Percentiles rank a stretch among this genome's conserved stretches.
These are phyloP conservation scores for Philypnodon macrostomus DNA, from an alignment of 2,797 vertebrate genomes.

Conservation along the genomic window DNA sequence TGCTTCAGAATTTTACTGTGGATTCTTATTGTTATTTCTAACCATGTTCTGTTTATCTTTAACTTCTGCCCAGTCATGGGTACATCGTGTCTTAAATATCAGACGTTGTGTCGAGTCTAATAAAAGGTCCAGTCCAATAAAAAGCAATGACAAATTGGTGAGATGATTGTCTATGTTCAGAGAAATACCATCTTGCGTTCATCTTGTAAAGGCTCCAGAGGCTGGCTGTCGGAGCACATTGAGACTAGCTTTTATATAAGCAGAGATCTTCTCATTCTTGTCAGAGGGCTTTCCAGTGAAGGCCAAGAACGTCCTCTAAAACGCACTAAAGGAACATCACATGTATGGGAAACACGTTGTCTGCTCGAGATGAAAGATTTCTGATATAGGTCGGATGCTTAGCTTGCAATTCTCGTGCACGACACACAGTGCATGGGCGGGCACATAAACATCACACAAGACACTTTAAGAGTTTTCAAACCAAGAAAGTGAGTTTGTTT, in stretches of 20 bases:
- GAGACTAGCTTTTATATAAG: conserved; percentile 46
- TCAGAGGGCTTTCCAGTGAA: conserved; percentile 60
- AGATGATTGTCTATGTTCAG: conserved; percentile 42
- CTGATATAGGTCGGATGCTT: conserved; percentile 61
- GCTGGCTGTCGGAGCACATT: conserved; percentile 51
- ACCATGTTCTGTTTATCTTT: conserved; percentile 24
- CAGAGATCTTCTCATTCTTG: conserved; percentile 61
- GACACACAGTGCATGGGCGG: conserved; percentile 25
- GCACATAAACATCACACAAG: conserved; percentile 41
- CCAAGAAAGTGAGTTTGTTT: conserved; percentile 28
- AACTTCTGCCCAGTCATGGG: conserved; percentile 30
- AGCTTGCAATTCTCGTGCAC: conserved; percentile 47
- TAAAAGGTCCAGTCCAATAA: conserved; percentile 16
- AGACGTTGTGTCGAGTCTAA: conserved; percentile 21
- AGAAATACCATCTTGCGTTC: conserved; percentile 38
- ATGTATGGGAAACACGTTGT: conserved; percentile 58
- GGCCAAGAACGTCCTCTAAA: conserved; percentile 67
- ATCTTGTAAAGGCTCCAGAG: conserved; percentile 39
- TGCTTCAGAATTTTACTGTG: too few species aligned
- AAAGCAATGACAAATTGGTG: conserved; percentile 38
- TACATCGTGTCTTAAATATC: conserved; percentile 22
- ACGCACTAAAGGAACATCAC: conserved; percentile 46
- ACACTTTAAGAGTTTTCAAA: conserved; percentile 31
- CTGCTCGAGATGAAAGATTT: conserved; percentile 62
- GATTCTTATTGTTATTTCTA: too few species aligned